Conservation (phyloP, 2,797 vertebrate species). For the Scolopax rusticola region DNA sequence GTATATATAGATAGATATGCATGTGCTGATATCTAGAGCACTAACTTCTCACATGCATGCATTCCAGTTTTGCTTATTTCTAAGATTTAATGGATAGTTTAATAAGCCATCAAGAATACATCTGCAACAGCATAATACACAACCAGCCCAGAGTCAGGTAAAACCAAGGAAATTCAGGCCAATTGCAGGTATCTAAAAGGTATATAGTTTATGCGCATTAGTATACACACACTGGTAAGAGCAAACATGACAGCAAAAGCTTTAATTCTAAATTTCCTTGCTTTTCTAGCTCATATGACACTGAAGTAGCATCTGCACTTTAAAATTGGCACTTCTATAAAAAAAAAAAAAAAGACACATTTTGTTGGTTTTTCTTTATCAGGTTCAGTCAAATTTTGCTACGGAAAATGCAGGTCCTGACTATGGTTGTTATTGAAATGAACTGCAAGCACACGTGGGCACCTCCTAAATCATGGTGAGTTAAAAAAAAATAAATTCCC, state of each 20-base stretch:
- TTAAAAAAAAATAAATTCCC: neutral
- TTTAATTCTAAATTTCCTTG: neutral
- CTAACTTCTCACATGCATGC: neutral
- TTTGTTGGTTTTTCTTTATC: neutral
- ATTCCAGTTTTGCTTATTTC: neutral
- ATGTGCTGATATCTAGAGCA: neutral
- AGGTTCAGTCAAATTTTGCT: neutral
- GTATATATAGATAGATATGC: neutral
- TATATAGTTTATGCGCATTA: neutral
- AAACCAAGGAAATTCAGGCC: constrained; percentile 8
- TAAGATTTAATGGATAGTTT: neutral
- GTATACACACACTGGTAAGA: neutral
- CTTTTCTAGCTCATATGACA: neutral
- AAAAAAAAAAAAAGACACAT: accelerated
- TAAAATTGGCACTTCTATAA: neutral
- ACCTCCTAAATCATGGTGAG: neutral
- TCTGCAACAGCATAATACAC: neutral
- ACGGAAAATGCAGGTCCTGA: neutral
- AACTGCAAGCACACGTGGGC: neutral
- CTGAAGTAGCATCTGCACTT: neutral
- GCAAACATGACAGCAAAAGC: neutral
- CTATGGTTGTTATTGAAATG: neutral
- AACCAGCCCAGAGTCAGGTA: neutral
- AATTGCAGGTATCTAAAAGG: neutral
- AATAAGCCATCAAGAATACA: neutral